These are phyloP conservation scores for Poicephalus meyeri DNA, from an alignment of 2,113 vertebrate genomes.

Conservation along the genomic window DNA sequence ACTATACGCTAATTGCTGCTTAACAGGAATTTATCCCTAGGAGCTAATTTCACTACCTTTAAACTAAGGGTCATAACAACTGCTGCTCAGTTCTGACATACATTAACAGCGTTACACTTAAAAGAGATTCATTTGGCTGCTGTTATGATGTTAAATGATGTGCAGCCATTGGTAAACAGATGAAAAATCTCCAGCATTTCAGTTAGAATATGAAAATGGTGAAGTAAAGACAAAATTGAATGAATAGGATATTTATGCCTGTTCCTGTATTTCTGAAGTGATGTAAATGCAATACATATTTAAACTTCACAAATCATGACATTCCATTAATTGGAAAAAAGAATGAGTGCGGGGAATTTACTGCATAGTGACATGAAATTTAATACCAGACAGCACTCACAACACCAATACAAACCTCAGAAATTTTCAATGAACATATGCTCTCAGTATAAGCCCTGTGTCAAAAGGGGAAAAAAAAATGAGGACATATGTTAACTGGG, in stretches of 20 bases:
- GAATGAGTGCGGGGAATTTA: not conserved
- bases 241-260: not conserved
- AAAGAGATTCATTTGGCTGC: constrained; percentile 7
- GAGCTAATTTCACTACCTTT: constrained; percentile 12
- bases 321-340: not conserved
- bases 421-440: not conserved
- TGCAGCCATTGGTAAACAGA: constrained; percentile 27
- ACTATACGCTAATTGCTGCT: not conserved
- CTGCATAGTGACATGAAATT: not conserved
- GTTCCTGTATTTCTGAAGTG: not conserved
- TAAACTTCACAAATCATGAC: not conserved
- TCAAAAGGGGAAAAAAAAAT: not conserved
- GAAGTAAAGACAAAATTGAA: not conserved
- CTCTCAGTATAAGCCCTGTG: not conserved
- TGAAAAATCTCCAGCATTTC: constrained; percentile 8
- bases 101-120: not conserved
- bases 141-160: not conserved
- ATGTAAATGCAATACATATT: not conserved
- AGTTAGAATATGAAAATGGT: not conserved
- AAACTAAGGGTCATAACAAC: constrained; percentile 9
- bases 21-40: constrained; percentile 15
- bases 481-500: not conserved
- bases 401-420: not conserved
- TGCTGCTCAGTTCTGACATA: not conserved
- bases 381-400: not conserved